Evolutionary conservation across 1,140 invertebrate genomes (phyloP).

Genomic region (Pteromalus puparum): DNA sequence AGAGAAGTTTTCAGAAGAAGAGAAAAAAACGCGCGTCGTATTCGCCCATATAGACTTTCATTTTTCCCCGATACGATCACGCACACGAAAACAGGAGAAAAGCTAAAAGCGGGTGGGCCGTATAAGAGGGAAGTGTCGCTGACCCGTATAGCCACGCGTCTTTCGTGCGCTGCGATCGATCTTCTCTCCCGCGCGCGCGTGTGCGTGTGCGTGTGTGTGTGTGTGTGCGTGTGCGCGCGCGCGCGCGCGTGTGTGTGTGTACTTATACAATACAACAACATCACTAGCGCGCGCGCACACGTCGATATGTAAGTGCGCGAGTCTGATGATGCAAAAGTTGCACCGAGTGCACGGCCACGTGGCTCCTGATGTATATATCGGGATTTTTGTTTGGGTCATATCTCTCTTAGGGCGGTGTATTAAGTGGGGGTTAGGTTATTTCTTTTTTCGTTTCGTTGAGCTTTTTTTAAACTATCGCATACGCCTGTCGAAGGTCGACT

Average conservation of each 20-base stretch:
- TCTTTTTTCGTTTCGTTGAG: too few species aligned
- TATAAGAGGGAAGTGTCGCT: constrained; percentile 4
- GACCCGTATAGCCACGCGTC: neutral
- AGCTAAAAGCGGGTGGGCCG: neutral
- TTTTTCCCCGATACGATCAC: neutral
- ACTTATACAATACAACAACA: neutral
- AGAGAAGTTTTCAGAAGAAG: neutral
- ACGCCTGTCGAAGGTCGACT: too few species aligned
- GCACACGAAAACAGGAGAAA: neutral
- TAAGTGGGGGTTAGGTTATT: too few species aligned
- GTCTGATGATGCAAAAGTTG: neutral
- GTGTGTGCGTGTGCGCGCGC: too few species aligned
- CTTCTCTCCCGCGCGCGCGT: too few species aligned
- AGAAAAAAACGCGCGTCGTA: neutral
- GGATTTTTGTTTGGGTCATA: too few species aligned
- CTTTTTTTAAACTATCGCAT: too few species aligned
- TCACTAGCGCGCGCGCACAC: neutral
- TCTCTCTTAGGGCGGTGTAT: too few species aligned
- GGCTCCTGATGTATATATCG: neutral
- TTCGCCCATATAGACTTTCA: neutral
- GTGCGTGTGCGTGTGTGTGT: neutral
- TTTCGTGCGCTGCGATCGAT: constrained; percentile 15
- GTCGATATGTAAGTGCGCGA: too few species aligned
- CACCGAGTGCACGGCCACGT: neutral
- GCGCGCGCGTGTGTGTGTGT: too few species aligned